Percentiles rank a stretch among this genome's conserved stretches.
Conservation (phyloP, 2,113 vertebrate genomes). For the Cheilinus undulatus region DNA sequence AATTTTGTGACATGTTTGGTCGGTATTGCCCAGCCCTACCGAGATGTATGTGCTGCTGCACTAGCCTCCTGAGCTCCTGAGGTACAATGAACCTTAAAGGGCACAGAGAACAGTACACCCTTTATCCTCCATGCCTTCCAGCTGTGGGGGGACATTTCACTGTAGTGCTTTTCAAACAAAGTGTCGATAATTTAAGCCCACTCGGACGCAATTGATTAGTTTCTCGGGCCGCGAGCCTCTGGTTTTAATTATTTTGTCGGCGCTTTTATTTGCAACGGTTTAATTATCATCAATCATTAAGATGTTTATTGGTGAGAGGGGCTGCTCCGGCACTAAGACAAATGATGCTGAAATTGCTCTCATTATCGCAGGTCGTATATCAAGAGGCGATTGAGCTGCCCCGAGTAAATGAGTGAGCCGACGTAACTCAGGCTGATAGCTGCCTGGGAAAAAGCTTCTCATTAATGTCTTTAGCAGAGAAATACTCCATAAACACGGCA, state of each 20-base stretch:
- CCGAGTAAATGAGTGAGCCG: constrained; percentile 39
- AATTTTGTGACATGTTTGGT: too few relatives aligned
- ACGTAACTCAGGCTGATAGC: constrained; percentile 38
- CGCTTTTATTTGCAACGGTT: constrained; percentile 72
- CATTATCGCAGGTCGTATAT: constrained; percentile 78
- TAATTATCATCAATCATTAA: constrained; percentile 82
- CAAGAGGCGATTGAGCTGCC: constrained; percentile 61
- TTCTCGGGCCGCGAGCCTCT: constrained; percentile 37
- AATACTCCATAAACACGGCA: constrained; percentile 44
- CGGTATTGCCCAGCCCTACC: too few relatives aligned
- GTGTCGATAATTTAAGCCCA: constrained; percentile 63
- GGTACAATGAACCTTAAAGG: constrained; percentile 31
- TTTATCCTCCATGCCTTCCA: constrained; percentile 46
- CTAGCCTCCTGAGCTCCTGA: constrained; percentile 21
- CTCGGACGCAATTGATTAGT: constrained; percentile 55
- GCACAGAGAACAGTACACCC: constrained; percentile 40
- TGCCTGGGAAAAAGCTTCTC: constrained; percentile 41
- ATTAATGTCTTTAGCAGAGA: constrained; percentile 38
- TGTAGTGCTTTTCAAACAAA: constrained; percentile 59
- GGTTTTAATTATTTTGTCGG: constrained; percentile 79
- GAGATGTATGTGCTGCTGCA: constrained; percentile 2
- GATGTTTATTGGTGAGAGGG: constrained; percentile 79
- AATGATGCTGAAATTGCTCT: constrained; percentile 76
- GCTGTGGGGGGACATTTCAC: constrained; percentile 53
- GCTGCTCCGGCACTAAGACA: constrained; percentile 64